Conservation (phyloP, 2,113 vertebrate genomes). For the Eurystomus gularis region DNA sequence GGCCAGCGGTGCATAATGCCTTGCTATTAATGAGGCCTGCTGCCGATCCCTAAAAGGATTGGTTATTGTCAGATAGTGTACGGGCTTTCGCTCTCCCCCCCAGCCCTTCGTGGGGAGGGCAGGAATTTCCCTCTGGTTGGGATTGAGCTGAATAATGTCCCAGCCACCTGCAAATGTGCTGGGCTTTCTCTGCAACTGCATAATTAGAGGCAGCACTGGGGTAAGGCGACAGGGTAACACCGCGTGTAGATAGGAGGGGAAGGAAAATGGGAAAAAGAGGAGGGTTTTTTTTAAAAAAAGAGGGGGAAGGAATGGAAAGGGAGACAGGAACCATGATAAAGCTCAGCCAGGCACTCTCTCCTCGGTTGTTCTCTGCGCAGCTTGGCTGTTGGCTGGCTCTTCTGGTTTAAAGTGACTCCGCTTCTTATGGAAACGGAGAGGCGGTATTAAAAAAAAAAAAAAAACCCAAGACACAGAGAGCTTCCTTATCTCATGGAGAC, state of each 20-base stretch:
- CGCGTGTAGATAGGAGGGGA: background rate
- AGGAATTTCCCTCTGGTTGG: constrained; percentile 6
- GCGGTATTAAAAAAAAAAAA: constrained; percentile 77
- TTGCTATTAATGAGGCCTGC: background rate
- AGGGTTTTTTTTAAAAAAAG: background rate
- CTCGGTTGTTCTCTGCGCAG: background rate
- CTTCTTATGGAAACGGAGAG: constrained; percentile 82
- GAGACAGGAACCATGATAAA: constrained; percentile 25
- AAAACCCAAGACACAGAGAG: constrained; percentile 67
- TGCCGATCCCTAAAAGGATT: background rate
- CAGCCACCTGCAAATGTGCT: background rate
- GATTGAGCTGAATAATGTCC: background rate
- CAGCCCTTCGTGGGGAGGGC: background rate
- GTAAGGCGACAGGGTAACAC: background rate
- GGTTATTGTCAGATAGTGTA: background rate
- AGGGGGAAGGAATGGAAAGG: background rate
- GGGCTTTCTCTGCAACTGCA: background rate
- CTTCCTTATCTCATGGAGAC: constrained; percentile 96
- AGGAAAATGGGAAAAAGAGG: background rate
- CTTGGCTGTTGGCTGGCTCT: constrained; percentile 69
- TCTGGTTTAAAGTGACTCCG: constrained; percentile 80
- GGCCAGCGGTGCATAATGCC: background rate
- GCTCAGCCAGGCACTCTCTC: background rate
- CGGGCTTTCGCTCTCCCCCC: background rate
- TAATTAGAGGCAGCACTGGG: background rate